A percentile compares a stretch with the other conserved stretches of the same genome.
phyloP scores from a whole-genome alignment of 2,888 invertebrate species.

The Drosophila dives region DNA sequence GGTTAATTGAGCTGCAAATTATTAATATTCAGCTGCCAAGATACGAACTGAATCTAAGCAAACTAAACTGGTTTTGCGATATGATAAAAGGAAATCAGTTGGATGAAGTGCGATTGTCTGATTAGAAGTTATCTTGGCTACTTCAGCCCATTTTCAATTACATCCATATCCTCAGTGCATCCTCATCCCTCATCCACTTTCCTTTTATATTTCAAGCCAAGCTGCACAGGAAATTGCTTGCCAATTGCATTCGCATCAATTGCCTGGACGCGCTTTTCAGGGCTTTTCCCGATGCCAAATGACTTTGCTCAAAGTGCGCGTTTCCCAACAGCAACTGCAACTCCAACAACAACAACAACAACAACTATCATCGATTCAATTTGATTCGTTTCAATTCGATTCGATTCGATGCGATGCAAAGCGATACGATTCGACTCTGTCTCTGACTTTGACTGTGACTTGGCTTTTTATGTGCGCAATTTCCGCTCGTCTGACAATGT shows the following conservation, averaged over 20 bases:
- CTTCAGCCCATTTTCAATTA: constrained; percentile 4
- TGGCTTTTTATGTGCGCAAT: constrained; percentile 69
- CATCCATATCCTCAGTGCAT: not conserved
- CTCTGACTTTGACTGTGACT: constrained; percentile 45
- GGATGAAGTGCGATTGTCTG: not conserved
- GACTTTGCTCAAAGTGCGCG: constrained; percentile 41
- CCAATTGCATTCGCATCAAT: constrained; percentile 62
- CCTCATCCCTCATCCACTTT: constrained; percentile 14
- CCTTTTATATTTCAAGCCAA: constrained; percentile 17
- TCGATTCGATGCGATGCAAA: constrained; percentile 31
- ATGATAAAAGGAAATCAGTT: not conserved
- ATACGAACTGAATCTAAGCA: not conserved
- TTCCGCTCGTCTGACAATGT: constrained; percentile 72
- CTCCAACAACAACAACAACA: constrained; percentile 1
- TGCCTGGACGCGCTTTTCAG: constrained; percentile 14
- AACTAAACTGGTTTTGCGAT: not conserved
- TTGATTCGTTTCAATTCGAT: constrained; percentile 33
- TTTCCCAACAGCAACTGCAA: constrained; percentile 4
- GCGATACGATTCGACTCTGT: constrained; percentile 28
- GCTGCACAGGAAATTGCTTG: constrained; percentile 68
- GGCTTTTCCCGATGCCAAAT: constrained; percentile 29
- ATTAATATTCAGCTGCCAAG: not conserved
- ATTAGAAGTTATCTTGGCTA: not conserved
- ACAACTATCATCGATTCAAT: constrained; percentile 25
- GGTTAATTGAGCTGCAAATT: not conserved